Evolutionary conservation across 1,140 invertebrate species (phyloP), one percentile per base, ranked within the genome.

Genomic region (Apis cerana): DNA sequence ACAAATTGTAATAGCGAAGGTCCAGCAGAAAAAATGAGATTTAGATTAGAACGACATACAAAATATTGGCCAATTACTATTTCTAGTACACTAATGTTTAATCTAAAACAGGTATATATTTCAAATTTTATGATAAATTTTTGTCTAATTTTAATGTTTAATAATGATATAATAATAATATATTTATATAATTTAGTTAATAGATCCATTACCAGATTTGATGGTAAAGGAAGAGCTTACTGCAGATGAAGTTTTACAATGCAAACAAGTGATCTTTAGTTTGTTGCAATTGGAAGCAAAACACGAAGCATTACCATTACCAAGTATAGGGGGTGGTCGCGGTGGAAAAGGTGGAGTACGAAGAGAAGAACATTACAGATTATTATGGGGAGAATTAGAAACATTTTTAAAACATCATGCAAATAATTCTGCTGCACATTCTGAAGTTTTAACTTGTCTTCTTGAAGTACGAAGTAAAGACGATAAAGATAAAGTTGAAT

Each of bases 11-110:
- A 91, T 62, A 92, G 93, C 58, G 94, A 95, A 58, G 94, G 92
- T 75, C 93, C 94, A 21, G 90, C 96, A 61, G 94, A 95, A 23
- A 95, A 95, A 91, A 96, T 97, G 77, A 95, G 96, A 83, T 94
- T 95, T 8, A 95, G 96, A 69, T 89, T 99, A 1, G 96, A 97
- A 68, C 94, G 97, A 52, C 95, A 97, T 82, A 98, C 98, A 0
- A 96, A 97, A 70, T 98, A 98, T 93, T 99, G 98, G 97, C 98
- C 99, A 0, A 95, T 99, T 70, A 98, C 97, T 11, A 98, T 98
- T 69, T 97, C 97, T 21, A 97, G 97, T 9, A 99, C 98, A 0
- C 95, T 98, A 17, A 96, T 99, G 87, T 99, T 98, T 89, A 99
- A 98, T 91, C 94, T 99, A 80, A 96, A 96, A 90, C 96, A 96